Percentiles rank a stretch among this genome's conserved stretches.
These are phyloP conservation scores for Scaptomyza montana DNA, from an alignment of 1,140 invertebrate species.

Conservation along the genomic window DNA sequence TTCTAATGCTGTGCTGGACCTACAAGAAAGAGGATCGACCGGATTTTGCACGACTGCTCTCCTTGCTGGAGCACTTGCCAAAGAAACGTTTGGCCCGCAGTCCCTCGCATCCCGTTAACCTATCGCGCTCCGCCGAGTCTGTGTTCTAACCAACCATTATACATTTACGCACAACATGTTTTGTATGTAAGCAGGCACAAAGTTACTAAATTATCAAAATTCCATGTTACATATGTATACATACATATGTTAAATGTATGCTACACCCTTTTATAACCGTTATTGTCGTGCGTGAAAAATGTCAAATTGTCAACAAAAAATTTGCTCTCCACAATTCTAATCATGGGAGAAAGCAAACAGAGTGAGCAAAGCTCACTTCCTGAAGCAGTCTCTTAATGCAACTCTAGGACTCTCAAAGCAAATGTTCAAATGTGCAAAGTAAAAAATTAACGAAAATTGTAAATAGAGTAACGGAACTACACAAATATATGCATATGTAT, in stretches of 20 bases:
- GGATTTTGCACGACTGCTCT: conserved; percentile 93
- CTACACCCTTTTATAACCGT: conserved; percentile 9
- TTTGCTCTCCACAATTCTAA: conserved; percentile 8
- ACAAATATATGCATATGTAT: conserved; percentile 32
- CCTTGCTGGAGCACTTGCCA: conserved; percentile 94
- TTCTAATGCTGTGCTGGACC: conserved; percentile 98
- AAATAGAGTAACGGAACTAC: conserved; percentile 53
- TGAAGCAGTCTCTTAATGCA: conserved; percentile 14
- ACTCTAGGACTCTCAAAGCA: conserved; percentile 37
- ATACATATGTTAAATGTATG: conserved; percentile 3
- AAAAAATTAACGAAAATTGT: conserved; percentile 45
- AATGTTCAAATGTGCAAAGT: conserved; percentile 46
- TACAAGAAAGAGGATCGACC: conserved; percentile 93
- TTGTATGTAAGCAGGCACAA: conserved; percentile 24
- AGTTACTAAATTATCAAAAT: conserved; percentile 47
- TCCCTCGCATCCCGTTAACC: conserved; percentile 98
- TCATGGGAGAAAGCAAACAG: neutral
- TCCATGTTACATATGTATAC: conserved; percentile 37
- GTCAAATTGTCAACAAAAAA: conserved; percentile 28
- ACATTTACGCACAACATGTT: conserved; percentile 12
- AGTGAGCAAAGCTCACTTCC: conserved; percentile 31
- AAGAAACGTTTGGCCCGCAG: conserved; percentile 97
- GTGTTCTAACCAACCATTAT: conserved; percentile 87
- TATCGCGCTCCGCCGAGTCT: conserved; percentile 95
- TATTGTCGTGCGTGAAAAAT: conserved; percentile 38